phyloP scores from a whole-genome alignment of 2,888 invertebrate species.

The Drosophila neutralis region DNA sequence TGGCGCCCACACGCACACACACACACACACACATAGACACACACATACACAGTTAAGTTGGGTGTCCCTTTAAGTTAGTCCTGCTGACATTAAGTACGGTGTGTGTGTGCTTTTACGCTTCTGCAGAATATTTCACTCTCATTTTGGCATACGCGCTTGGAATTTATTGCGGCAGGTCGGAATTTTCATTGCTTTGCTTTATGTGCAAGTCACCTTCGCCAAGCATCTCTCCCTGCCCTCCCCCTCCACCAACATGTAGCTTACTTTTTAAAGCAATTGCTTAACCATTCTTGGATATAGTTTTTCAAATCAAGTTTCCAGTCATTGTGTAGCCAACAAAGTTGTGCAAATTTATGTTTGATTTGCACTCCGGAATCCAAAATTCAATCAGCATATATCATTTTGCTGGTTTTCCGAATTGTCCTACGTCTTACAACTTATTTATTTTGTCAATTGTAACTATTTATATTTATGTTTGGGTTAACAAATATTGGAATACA shows the following conservation, averaged over 20 bases:
- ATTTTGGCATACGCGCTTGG: constrained; percentile 63
- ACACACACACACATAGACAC: constrained; percentile 5
- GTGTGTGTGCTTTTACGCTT: constrained; percentile 23
- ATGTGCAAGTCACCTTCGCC: constrained; percentile 3
- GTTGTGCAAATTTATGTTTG: not conserved
- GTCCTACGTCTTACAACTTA: not conserved
- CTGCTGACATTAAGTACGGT: constrained; percentile 20
- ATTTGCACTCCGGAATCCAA: not conserved
- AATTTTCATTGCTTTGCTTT: constrained; percentile 73
- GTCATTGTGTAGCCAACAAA: not conserved
- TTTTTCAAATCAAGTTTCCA: constrained; percentile 3
- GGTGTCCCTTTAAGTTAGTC: constrained; percentile 36
- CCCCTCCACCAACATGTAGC: not conserved
- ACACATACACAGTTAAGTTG: constrained; percentile 12
- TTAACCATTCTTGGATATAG: constrained; percentile 2
- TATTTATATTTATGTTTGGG: not conserved
- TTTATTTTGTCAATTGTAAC: not conserved
- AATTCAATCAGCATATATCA: not conserved
- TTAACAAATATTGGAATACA: not conserved
- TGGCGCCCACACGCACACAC: constrained; percentile 44
- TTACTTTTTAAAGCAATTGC: constrained; percentile 11
- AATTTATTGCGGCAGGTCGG: constrained; percentile 82
- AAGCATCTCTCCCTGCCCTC: not conserved
- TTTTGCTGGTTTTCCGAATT: not conserved
- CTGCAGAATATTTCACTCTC: constrained; percentile 66